Evolutionary conservation across 1,140 invertebrate species (phyloP), one percentile per base, ranked within the genome.

Genomic region (Hylyphantes graminicola): DNA sequence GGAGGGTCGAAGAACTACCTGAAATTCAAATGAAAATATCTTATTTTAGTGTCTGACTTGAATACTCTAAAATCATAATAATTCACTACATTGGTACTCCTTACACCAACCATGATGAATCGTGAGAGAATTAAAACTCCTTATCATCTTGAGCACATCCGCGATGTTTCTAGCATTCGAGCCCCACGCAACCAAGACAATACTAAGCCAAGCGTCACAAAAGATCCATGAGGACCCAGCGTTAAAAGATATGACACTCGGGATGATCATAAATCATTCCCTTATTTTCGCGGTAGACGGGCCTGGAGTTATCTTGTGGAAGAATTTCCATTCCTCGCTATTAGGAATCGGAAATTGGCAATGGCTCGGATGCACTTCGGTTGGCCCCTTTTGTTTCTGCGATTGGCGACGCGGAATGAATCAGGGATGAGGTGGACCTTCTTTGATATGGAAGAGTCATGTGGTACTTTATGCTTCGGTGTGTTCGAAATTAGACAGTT

Each of bases 291-390:
- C 17, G 59, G 57, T 50, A 51, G 74, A 48, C 57, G 35, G 19
- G 17, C 17, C 74, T 54, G 53, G 53, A 70, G 77, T 17, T 80
- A 57, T 68, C 19, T 70, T 21, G 64, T 35, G 65, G 17, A 70
- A 59, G 65, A 80, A 70, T 80, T 70, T 50, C 54, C 61, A 78
- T 67, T 63, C 54, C 19, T 21, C 9, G 15, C 50, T 64, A 80
- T 80, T 80, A 80, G 53, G 19, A 80, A 80, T 80, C 77, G 77
- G 67, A 80, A 70, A 70, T 70, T 59, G 51, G 53, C 13, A 35
- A 13, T 51, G 13, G 65, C 53, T 80, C 65, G 53, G 67, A 59
- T 68, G 65, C 77, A 61, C 77, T 70, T 53, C 67, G 12, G 19
- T 78, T 78, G 50, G 50, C 13, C 76, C 19, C 59, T 76, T 74